Evolutionary conservation across 1,140 invertebrate genomes (phyloP), one percentile per base, ranked within the genome.

Genomic region (Rhynchophorus ferrugineus): DNA sequence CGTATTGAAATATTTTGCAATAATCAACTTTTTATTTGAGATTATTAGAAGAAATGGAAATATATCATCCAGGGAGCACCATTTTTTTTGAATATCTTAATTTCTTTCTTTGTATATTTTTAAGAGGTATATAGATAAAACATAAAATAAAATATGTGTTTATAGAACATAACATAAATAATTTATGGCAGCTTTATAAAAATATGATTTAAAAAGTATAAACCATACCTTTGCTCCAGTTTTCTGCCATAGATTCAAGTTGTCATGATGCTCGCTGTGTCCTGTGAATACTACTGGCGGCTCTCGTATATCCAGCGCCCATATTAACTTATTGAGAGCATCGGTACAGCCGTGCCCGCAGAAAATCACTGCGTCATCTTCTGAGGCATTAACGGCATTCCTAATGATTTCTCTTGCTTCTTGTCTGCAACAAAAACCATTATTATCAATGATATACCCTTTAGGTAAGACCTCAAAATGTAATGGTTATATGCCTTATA

Each of bases 341-440:
- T 77, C 82, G 7, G 85, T 85, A 39, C 80, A 80, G 35, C 89
- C 78, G 74, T 82, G 78, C 62, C 91, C 80, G 64, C 78, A 73
- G 78, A 90, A 90, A 54, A 90, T 79, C 9, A 94, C 84, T 13
- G 82, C 84, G 72, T 95, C 90, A 60, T 90, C 81, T 59, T 87
- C 82, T 56, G 80, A 79, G 9, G 89, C 90, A 58, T 89, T 85
- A 1, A 90, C 84, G 1, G 83, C 79, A 63, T 83, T 83, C 37
- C 85, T 78, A 16, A 94, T 81, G 59, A 94, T 87, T 57, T 86
- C 83, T 61, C 87, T 81, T 16, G 85, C 80, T 71, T 91, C 87
- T 66, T 86, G 80, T 65, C 86, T 88, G 71, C 41, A 69, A 76
- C 62, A 56, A 52, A 55, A 57, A 53, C 7, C 6, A 16, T 45